Evolutionary conservation across 2,888 invertebrate species (phyloP).

Genomic region (Drosophila peninsularis): DNA sequence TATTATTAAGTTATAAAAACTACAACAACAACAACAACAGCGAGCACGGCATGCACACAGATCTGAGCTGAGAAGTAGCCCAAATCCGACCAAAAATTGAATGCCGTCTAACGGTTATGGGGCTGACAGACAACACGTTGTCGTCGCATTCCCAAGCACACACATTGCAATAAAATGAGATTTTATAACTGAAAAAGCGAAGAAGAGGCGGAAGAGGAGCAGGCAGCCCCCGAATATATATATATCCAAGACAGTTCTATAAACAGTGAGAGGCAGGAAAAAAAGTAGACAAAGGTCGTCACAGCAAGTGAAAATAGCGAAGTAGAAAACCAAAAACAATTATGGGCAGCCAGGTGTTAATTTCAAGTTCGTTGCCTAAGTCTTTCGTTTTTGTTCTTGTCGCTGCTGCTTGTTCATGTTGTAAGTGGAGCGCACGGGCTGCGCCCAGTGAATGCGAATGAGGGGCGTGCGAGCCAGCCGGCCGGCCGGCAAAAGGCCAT

Average conservation of each 20-base stretch:
- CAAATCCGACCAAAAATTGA: constrained; percentile 44
- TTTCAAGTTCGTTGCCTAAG: constrained; percentile 78
- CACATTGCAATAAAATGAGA: constrained; percentile 75
- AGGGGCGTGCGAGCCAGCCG: constrained; percentile 72
- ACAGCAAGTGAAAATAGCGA: constrained; percentile 75
- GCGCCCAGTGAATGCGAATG: constrained; percentile 70
- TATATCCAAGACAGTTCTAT: constrained; percentile 23
- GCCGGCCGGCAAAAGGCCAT: constrained; percentile 55
- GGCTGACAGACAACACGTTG: constrained; percentile 29
- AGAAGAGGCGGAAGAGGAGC: background rate
- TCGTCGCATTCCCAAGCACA: constrained; percentile 58
- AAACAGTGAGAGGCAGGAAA: constrained; percentile 15
- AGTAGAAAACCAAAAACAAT: constrained; percentile 51
- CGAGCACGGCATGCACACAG: constrained; percentile 18
- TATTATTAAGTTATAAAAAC: constrained; percentile 76
- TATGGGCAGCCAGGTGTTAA: constrained; percentile 70
- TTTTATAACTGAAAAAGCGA: constrained; percentile 59
- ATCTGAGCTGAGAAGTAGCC: constrained; percentile 38
- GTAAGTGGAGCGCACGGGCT: constrained; percentile 67
- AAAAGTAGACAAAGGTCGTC: constrained; percentile 57
- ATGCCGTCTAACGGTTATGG: constrained; percentile 65
- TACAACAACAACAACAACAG: constrained; percentile 10
- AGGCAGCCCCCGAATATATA: constrained; percentile 9
- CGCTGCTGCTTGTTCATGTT: constrained; percentile 13
- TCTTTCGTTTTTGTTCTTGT: constrained; percentile 63